Conservation (phyloP, 1,140 invertebrate species). For the Microplitis demolitor region DNA sequence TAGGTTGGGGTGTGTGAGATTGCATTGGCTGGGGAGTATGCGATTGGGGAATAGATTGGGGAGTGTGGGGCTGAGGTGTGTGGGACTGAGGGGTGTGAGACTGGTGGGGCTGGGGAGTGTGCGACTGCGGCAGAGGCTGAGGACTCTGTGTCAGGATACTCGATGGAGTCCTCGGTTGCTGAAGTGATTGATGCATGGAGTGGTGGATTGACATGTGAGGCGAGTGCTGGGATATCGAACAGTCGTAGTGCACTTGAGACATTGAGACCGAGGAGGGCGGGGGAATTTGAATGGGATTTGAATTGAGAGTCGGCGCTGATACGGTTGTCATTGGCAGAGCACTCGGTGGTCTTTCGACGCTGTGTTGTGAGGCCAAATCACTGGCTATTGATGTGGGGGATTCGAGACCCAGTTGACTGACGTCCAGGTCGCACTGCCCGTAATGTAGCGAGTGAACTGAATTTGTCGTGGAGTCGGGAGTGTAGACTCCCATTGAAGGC, state of each 20-base stretch:
- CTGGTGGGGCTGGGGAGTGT: conserved; percentile 37
- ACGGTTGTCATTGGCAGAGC: conserved; percentile 51
- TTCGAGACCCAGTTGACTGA: conserved; percentile 80
- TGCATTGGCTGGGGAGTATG: conserved; percentile 38
- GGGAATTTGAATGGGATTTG: conserved; percentile 51
- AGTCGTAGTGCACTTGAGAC: conserved; percentile 53
- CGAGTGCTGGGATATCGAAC: conserved; percentile 51
- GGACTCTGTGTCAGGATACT: conserved; percentile 53
- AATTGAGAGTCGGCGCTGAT: conserved; percentile 34
- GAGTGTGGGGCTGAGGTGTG: conserved; percentile 29
- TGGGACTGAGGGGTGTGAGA: background rate
- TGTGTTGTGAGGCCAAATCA: conserved; percentile 79
- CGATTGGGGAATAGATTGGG: conserved; percentile 27
- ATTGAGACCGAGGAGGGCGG: conserved; percentile 48
- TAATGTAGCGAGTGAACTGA: conserved; percentile 84
- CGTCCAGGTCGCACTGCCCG: conserved; percentile 80
- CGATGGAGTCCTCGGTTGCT: conserved; percentile 53
- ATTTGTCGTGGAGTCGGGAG: conserved; percentile 82
- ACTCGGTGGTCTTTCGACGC: conserved; percentile 67
- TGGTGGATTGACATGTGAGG: conserved; percentile 50
- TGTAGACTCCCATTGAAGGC: conserved; percentile 81
- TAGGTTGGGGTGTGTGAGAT: conserved; percentile 38
- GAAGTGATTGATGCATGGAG: conserved; percentile 54
- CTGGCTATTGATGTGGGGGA: conserved; percentile 87
- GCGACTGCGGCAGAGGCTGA: conserved; percentile 47